A percentile compares a stretch with the other conserved stretches of the same genome.
Evolutionary conservation across 2,113 vertebrate genomes (phyloP).

Genomic region (Dolichotis patagonum): DNA sequence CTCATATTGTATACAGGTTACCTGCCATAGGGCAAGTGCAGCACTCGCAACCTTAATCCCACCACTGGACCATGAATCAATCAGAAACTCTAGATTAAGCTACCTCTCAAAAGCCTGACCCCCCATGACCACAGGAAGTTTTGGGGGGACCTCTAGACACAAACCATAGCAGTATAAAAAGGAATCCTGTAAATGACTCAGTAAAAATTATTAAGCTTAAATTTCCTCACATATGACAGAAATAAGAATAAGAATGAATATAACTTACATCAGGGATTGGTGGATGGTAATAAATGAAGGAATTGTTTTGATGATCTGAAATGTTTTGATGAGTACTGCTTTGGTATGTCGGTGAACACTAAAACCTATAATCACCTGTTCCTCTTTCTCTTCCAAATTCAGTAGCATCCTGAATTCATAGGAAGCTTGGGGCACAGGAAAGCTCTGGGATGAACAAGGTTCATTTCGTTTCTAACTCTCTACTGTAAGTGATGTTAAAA

Average conservation of each 20-base stretch:
- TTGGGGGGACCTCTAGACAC: background rate
- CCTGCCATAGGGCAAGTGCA: background rate
- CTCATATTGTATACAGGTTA: background rate
- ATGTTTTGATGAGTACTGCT: background rate
- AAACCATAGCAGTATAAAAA: background rate
- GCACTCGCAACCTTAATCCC: background rate
- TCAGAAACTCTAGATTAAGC: background rate
- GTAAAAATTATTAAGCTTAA: background rate
- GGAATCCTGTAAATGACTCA: background rate
- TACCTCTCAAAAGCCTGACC: background rate
- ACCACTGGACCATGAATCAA: background rate
- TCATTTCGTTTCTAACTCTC: constrained; percentile 12
- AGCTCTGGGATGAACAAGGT: background rate
- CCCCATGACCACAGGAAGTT: background rate
- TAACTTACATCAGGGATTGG: background rate
- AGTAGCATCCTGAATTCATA: background rate
- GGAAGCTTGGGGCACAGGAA: background rate
- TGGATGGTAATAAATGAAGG: background rate
- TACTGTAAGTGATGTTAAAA: constrained; percentile 44
- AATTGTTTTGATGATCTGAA: background rate
- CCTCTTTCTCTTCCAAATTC: background rate
- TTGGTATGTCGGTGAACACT: background rate
- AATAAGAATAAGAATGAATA: background rate
- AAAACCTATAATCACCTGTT: background rate
- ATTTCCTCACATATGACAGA: background rate